Conservation (phyloP, 2,113 vertebrate species). For the Thryonomys swinderianus region DNA sequence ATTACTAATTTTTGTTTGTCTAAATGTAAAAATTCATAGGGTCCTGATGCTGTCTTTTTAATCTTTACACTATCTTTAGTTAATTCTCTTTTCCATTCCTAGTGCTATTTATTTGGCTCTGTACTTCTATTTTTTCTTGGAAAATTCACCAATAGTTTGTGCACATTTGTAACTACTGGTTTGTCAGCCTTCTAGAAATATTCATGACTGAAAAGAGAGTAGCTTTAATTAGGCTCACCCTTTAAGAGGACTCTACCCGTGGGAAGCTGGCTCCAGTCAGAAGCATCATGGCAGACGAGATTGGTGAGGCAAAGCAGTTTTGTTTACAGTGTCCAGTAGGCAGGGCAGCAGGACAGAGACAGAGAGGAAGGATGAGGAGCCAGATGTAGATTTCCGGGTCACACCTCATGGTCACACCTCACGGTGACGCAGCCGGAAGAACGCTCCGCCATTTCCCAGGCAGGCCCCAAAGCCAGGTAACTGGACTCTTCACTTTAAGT, state of each 20-base stretch:
- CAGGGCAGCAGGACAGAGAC: too few species aligned
- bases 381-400: background rate
- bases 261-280: background rate
- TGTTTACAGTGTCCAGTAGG: background rate
- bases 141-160: background rate
- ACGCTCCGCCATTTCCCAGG: background rate
- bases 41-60: background rate
- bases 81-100: background rate
- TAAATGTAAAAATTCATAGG: background rate
- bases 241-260: background rate
- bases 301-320: background rate
- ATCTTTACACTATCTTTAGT: background rate
- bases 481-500: background rate
- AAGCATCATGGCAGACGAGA: background rate
- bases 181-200: background rate
- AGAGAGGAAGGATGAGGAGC: too few species aligned
- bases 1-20: background rate
- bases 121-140: background rate
- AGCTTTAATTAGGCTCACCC: background rate
- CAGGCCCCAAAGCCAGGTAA: background rate
- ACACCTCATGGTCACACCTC: background rate
- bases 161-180: background rate
- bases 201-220: background rate
- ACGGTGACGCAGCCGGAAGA: background rate
- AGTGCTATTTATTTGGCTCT: background rate